Evolutionary conservation across 2,888 invertebrate genomes (phyloP), one percentile per base, ranked within the genome.

Genomic region (Hymenopus coronatus): DNA sequence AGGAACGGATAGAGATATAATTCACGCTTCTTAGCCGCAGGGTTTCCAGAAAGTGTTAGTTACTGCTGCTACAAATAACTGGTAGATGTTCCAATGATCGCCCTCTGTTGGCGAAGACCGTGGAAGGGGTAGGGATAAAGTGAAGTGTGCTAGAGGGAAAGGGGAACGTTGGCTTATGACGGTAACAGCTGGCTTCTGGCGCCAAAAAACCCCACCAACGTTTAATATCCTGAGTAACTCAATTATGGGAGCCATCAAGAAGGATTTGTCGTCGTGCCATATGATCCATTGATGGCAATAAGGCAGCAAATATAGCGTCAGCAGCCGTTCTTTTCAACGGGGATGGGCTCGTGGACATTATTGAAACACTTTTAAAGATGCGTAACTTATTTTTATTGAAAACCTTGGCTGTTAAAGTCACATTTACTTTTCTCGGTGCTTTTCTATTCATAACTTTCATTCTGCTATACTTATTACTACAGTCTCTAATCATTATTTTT

Each of bases 221-320:
- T 89, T 89, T 89, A 89, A 89, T 89, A 89, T 89, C 89, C 87
- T 87, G 89, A 89, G 89, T 89, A 89, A 89, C 89, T 89, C 89
- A 89, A 89, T 89, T 89, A 89, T 89, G 89, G 89, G 87, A 87
- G 89, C 87, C 89, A 89, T 89, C 89, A 89, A 84, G 89, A 83
- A 89, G 89, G 89, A 89, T 89, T 89, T 89, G 89, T 89, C 89
- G 89, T 89, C 87, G 87, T 84, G 54, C 87, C 87, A 89, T 89
- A 89, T 87, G 89, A 89, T 89, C 89, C 89, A 89, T 89, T 89
- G 89, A 89, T 89, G 87, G 89, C 89, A 89, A 87, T 87, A 87
- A 89, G 87, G 89, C 87, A 87, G 88, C 89, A 87, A 84, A 89
- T 89, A 87, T 46, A 83, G 84, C 87, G 14, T 1, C 54, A 54